Evolutionary conservation across 2,888 invertebrate genomes (phyloP).

Genomic region (Lapara coniferarum): DNA sequence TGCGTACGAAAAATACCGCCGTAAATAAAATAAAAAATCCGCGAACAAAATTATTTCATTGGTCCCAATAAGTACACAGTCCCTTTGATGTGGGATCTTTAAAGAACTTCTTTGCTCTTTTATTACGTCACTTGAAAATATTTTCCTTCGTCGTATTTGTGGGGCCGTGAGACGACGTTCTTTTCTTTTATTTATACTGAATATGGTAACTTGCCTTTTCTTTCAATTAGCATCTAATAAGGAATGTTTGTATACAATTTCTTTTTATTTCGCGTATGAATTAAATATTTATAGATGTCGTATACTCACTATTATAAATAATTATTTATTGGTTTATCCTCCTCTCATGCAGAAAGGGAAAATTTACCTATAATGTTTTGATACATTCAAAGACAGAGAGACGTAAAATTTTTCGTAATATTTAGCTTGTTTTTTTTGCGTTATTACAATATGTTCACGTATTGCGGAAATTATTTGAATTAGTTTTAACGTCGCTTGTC

Average conservation of each 20-base stretch:
- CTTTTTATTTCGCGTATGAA: not conserved
- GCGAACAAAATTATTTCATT: slow-evolving; percentile 57
- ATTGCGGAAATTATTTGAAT: no score
- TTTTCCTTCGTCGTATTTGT: slow-evolving; percentile 48
- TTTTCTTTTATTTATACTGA: slow-evolving; percentile 13
- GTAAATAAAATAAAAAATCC: slow-evolving; percentile 29
- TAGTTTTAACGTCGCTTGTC: no score
- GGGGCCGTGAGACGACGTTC: slow-evolving; percentile 4
- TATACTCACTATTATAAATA: not conserved
- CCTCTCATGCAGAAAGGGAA: not conserved
- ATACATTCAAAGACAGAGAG: no score
- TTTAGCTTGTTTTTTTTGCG: no score
- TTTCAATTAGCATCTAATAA: slow-evolving; percentile 14
- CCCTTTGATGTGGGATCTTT: slow-evolving; percentile 75
- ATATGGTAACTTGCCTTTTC: slow-evolving; percentile 9
- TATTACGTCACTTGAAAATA: slow-evolving; percentile 64
- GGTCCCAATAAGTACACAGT: slow-evolving; percentile 30
- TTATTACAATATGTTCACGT: no score
- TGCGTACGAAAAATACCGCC: not conserved
- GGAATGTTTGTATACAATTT: not conserved
- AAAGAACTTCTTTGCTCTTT: slow-evolving; percentile 65
- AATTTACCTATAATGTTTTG: not conserved
- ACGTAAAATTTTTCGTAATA: no score
- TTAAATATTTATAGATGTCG: not conserved
- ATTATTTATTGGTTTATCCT: no score